Evolutionary conservation across 2,888 invertebrate species (phyloP), one percentile per base, ranked within the genome.

Genomic region (Sarcophaga subvicina): DNA sequence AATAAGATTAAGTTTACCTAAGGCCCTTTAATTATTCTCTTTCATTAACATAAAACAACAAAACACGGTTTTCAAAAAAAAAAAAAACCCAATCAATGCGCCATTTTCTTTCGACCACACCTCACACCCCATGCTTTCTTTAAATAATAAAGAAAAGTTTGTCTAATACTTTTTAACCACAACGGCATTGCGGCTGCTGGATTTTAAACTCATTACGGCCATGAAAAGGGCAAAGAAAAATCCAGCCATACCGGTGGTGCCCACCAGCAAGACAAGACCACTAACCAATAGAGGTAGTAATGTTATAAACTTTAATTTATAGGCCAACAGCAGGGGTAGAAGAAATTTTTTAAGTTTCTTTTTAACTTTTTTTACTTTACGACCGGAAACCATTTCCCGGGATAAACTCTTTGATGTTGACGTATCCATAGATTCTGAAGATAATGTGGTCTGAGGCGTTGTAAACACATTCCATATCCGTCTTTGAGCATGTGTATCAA

Each of bases 151-250:
- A 17, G 45, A 70, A 64, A 27, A 6, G 37, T 37, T 8, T 69
- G 2, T 71, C n/a, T 62, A 80, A 20, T 76, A 59, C 8, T 77
- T 90, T 83, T 90, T 91, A n/a, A 91, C 88, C 6, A 92, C 73
- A 84, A 91, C 87, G 45, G 91, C 83, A 89, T 92, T 91, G 86
- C 85, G 79, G 49, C 84, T 70, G 8, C 14, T 62, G 0, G 45
- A 25, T 22, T 76, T 80, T 10, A 81, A 86, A 78, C 96, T 97
- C 95, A 97, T 96, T 5, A 96, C 96, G 2, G 97, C 97, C 75
- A 97, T 96, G 90, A 98, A 97, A 17, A 98, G 93, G 1, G 97
- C 97, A 92, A 97, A 98, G 94, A 98, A 98, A 94, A 98, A 97
- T 88, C 97, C 97, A 25, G 97, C 97, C 83, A 97, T 92, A 22